These are phyloP conservation scores for Malurus melanocephalus DNA, from an alignment of 2,113 vertebrate genomes.

Conservation along the genomic window DNA sequence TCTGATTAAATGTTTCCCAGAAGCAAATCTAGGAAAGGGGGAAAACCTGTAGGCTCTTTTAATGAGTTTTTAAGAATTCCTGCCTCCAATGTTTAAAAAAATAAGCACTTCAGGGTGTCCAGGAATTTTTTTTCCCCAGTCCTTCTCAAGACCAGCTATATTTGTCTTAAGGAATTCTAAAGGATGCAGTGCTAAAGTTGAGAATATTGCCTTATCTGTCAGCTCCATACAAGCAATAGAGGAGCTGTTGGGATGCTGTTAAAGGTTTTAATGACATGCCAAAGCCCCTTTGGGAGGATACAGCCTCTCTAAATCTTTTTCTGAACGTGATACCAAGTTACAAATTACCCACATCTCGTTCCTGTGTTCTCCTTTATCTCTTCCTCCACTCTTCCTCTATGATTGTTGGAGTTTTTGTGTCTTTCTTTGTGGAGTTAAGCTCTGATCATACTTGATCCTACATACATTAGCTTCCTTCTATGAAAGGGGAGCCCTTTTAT, in stretches of 20 bases:
- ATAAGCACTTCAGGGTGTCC: neutral
- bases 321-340: neutral
- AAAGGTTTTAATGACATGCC: constrained; percentile 17
- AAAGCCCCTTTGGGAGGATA: neutral
- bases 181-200: neutral
- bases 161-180: neutral
- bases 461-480: neutral
- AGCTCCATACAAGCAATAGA: constrained; percentile 1
- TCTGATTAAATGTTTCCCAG: neutral
- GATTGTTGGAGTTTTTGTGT: neutral
- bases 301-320: neutral
- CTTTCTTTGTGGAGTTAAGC: constrained; percentile 4
- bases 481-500: neutral
- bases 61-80: neutral
- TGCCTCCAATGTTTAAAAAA: neutral
- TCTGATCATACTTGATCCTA: neutral
- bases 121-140: neutral
- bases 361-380: constrained; percentile 32
- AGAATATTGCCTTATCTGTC: neutral
- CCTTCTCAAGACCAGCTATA: neutral
- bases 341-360: neutral
- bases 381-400: constrained; percentile 28
- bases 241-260: neutral
- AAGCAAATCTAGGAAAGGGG: neutral
- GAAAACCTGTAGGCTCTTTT: neutral